Conservation (phyloP, 2,888 invertebrate species). For the Hyppa rectilinea region DNA sequence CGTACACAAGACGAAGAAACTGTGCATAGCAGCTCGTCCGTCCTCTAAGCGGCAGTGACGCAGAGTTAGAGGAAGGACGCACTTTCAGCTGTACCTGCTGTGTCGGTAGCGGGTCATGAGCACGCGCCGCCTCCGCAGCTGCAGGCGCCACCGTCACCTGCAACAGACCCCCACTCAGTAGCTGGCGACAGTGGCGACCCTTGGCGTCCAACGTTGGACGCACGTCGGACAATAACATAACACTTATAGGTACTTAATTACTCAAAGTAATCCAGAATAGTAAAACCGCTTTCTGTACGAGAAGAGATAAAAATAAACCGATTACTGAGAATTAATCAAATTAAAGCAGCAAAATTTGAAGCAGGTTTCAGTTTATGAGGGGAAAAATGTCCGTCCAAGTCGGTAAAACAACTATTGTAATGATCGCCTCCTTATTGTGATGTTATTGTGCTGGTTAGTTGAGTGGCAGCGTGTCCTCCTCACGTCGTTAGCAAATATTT, state of each 20-base stretch:
- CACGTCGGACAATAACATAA: neutral
- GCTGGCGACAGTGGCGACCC: neutral
- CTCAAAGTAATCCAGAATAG: neutral
- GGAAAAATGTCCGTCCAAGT: neutral
- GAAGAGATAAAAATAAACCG: neutral
- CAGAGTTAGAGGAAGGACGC: constrained; percentile 9
- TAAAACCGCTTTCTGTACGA: neutral
- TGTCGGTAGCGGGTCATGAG: constrained; percentile 80
- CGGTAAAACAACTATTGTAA: too few relatives aligned
- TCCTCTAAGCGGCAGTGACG: constrained; percentile 1
- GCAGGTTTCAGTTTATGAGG: neutral
- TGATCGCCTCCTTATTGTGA: neutral
- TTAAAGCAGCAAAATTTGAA: neutral
- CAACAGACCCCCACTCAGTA: constrained; percentile 65
- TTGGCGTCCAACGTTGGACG: neutral
- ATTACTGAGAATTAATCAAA: neutral
- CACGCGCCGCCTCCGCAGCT: constrained; percentile 64
- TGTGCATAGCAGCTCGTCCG: constrained; percentile 9
- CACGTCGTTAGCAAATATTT: neutral
- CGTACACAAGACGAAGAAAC: neutral
- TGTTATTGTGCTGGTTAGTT: neutral
- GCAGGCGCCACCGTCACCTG: constrained; percentile 74
- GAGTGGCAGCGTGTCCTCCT: neutral
- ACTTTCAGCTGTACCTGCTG: constrained; percentile 58
- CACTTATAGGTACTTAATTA: neutral